Evolutionary conservation across 2,113 vertebrate species (phyloP), one percentile per base, ranked within the genome.

Genomic region (Alouatta palliata): DNA sequence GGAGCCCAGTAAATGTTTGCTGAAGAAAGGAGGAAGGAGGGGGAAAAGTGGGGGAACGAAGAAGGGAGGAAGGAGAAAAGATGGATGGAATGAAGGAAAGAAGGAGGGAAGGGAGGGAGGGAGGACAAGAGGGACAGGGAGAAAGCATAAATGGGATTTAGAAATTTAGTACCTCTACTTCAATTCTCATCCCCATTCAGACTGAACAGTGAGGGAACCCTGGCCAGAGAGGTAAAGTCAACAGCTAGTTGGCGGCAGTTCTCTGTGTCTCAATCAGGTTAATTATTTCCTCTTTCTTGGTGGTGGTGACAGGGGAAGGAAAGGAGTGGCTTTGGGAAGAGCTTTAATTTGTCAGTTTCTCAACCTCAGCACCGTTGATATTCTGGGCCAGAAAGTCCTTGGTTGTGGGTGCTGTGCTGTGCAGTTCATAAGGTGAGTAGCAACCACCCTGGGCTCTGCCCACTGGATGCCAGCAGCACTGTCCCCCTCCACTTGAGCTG

Each of bases 401-500:
- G 16, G 82, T 20, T 35, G 61, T 32, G 27, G 47, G 77, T 14
- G 27, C 12, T 64, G 12, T 58, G 54, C 43, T 66, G 20, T 7
- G 16, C 19, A 13, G 13, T 2, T 9, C 20, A 6, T 66, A 68
- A 49, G 40, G n/a, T 14, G 27, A 73, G 30, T 17, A 73, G 58
- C 49, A 54, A 37, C 1, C 20, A 58, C 54, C 35, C 23, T 83
- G 87, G 23, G 27, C 13, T 58, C 80, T 83, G 4, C 49, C 4
- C 7, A 2, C 58, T 66, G 0, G 0, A 68, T 19, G 13, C 35
- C 12, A 0, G 30, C 6, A 9, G 40, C 27, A 76, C 17, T 79
- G 66, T 3, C 6, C 2, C 2, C 2, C 2, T 11, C 8, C 1
- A 19, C 17, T 47, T 8, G 8, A 58, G 58, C 30, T 79, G n/a